Conservation (phyloP, 2,797 vertebrate genomes). For the Sebastes hubbsi region DNA sequence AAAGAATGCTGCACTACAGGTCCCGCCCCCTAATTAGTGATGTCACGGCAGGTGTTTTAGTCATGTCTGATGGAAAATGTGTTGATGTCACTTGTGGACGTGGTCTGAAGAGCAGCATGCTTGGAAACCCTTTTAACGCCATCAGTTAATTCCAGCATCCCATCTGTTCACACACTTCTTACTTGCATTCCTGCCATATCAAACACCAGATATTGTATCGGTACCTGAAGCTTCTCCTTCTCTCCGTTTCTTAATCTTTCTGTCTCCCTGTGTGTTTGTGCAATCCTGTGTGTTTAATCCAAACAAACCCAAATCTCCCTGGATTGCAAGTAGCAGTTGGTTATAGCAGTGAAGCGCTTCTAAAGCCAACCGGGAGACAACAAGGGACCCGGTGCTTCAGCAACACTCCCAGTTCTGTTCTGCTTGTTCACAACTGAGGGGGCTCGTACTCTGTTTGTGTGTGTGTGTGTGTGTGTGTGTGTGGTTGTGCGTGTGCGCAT, state of each 20-base stretch:
- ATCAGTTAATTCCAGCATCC: background rate
- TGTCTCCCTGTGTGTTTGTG: conserved; percentile 32
- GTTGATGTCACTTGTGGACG: conserved; percentile 23
- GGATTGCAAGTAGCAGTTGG: conserved; percentile 71
- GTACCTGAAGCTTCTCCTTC: conserved; percentile 44
- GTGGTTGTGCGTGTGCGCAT: conserved; percentile 24
- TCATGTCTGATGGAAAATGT: conserved; percentile 23
- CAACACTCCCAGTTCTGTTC: conserved; percentile 57
- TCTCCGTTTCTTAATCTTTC: conserved; percentile 38
- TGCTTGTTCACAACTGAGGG: conserved; percentile 64
- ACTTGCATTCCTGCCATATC: conserved; percentile 1
- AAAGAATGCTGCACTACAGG: background rate
- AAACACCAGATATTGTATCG: conserved; percentile 29
- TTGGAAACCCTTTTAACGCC: background rate
- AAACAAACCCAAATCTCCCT: conserved; percentile 68
- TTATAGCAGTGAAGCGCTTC: conserved; percentile 50
- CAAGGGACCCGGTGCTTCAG: conserved; percentile 48
- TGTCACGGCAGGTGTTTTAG: conserved; percentile 2
- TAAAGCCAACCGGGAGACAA: conserved; percentile 58
- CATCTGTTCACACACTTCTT: conserved; percentile 36
- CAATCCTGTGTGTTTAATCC: conserved; percentile 65
- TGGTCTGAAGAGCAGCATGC: background rate
- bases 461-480: conserved; percentile 19
- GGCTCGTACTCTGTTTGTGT: conserved; percentile 16
- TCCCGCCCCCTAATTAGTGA: background rate